phyloP scores from a whole-genome alignment of 2,113 vertebrate genomes.

The pig (Sus scrofa) region DNA sequence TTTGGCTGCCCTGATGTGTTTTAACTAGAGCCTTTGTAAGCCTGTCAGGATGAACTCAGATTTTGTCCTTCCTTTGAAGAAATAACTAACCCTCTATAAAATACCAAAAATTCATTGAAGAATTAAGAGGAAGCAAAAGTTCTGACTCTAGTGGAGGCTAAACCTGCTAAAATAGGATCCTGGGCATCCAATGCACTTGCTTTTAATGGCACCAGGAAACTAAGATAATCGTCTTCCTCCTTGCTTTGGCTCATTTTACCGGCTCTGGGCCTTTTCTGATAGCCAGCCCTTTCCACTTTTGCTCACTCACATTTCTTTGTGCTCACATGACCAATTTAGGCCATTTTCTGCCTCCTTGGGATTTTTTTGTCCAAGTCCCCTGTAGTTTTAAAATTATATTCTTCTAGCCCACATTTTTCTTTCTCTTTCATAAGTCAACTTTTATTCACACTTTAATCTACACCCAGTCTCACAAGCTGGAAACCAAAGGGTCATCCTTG shows the following conservation, averaged over 20 bases:
- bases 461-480: neutral
- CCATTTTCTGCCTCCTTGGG: neutral
- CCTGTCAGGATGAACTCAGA: neutral
- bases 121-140: neutral
- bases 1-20: neutral
- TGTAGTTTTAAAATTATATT: constrained; percentile 24
- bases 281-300: neutral
- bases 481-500: neutral
- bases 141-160: constrained; percentile 7
- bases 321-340: neutral
- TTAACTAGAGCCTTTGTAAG: neutral
- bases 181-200: neutral
- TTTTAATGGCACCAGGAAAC: constrained; percentile 22
- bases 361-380: neutral
- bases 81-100: neutral
- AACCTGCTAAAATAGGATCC: constrained; percentile 2
- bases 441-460: neutral
- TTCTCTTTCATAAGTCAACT: neutral
- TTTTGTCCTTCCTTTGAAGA: constrained; percentile 37
- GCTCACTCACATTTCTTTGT: neutral
- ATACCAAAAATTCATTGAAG: neutral
- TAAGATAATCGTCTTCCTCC: neutral
- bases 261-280: neutral
- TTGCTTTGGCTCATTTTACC: neutral
- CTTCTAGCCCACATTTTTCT: neutral